Percentiles rank a stretch among this genome's conserved stretches.
Evolutionary conservation across 1,140 invertebrate genomes (phyloP).

Genomic region (Ceratina calcarata): DNA sequence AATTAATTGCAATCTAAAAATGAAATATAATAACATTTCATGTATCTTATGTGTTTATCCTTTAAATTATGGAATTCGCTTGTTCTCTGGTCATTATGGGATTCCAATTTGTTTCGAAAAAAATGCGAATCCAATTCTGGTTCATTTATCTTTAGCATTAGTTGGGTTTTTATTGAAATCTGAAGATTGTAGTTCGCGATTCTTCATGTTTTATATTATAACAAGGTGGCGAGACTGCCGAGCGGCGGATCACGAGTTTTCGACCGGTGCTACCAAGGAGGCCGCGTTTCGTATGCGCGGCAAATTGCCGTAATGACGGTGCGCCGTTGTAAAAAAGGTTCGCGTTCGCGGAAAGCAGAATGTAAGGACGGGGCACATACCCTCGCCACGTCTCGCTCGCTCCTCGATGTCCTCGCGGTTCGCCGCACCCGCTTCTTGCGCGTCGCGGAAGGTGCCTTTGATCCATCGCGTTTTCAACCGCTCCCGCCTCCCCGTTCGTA

Average conservation of each 20-base stretch:
- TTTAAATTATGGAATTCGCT: no score
- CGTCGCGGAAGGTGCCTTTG: slow-evolving; percentile 55
- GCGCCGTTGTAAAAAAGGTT: slow-evolving; percentile 65
- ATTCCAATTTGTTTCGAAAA: no score
- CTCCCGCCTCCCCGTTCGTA: neutral
- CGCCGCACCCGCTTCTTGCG: slow-evolving; percentile 58
- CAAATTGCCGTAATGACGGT: slow-evolving; percentile 74
- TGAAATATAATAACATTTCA: no score
- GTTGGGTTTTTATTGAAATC: no score
- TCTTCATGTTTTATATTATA: no score
- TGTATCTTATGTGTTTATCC: no score
- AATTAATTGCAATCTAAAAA: no score
- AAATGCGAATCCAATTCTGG: no score
- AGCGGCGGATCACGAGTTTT: slow-evolving; percentile 46
- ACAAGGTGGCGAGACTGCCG: no score
- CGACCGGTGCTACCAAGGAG: slow-evolving; percentile 26
- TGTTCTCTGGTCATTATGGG: no score
- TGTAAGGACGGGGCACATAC: slow-evolving; percentile 44
- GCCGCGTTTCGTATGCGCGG: slow-evolving; percentile 62
- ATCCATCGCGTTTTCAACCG: slow-evolving; percentile 53
- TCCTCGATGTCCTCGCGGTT: slow-evolving; percentile 27
- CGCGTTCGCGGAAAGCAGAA: slow-evolving; percentile 72
- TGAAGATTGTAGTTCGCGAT: no score
- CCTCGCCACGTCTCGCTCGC: slow-evolving; percentile 15
- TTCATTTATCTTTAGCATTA: no score